Evolutionary conservation across 2,113 vertebrate genomes (phyloP), one percentile per base, ranked within the genome.

Genomic region (Amphiprion percula): DNA sequence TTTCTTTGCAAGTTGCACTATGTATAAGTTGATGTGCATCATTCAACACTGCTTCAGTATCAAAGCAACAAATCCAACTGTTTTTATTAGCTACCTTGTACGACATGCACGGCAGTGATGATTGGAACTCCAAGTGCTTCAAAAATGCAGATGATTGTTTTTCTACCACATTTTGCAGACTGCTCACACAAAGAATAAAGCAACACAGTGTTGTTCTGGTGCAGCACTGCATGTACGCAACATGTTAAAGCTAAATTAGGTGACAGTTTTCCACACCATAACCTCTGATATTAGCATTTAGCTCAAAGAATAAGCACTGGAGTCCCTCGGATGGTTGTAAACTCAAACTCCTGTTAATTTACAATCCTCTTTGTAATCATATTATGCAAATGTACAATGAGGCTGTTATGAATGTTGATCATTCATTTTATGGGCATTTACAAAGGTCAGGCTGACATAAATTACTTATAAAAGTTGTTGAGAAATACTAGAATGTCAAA

Each of bases 361-460:
- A 46, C 58, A 61, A 44, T 65, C 44, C 8, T 39, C 63, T 39
- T 14, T 61, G 30, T 61, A 64, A 68, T 79, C 54, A 46, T 33
- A 52, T 61, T 60, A 47, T 59, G 54, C 53, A 77, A 82, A 75
- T 71, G 26, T 10, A 19, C 23, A 65, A 60, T 4, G 7, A 26
- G 17, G 53, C 69, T 62, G 65, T 65, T 68, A 53, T 61, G 52
- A 82, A 59, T 66, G 78, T 71, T 73, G 68, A 62, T 75, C 33
- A 55, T 62, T 68, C 5, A 47, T 62, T 76, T 74, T 47, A 82
- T 59, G 58, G 24, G 2, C 10, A 23, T 71, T 75, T 21, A 62
- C 56, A 67, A 79, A 85, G 67, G 77, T 77, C 73, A 76, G 10
- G 37, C 67, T 55, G 30, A 73, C 62, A 77, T 78, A 67, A 81